A percentile compares a stretch with the other conserved stretches of the same genome.
Evolutionary conservation across 2,888 invertebrate genomes (phyloP).

Genomic region (Xanthostigma xanthostigma): DNA sequence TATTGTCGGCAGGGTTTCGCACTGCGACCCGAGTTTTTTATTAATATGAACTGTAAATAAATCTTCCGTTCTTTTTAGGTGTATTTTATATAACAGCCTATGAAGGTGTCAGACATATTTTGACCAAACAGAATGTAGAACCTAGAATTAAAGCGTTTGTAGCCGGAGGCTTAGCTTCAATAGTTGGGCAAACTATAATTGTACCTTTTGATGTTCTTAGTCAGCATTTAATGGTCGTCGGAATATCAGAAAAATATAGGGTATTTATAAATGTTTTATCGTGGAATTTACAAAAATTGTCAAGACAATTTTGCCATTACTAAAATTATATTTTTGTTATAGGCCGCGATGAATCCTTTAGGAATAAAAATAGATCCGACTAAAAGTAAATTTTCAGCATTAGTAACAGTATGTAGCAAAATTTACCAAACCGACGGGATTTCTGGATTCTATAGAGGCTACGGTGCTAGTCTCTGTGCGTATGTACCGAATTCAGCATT

Average conservation of each 20-base stretch:
- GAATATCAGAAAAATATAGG: conserved; percentile 28
- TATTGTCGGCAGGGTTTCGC: too few relatives aligned
- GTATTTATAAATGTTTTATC: conserved; percentile 11
- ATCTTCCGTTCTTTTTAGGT: conserved; percentile 35
- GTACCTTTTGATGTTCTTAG: conserved; percentile 95
- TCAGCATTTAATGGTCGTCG: conserved; percentile 92
- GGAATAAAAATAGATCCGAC: conserved; percentile 49
- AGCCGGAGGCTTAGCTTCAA: conserved; percentile 81
- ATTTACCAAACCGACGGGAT: conserved; percentile 73
- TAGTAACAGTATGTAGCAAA: conserved; percentile 56
- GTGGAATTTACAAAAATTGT: background rate
- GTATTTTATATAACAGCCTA: conserved; percentile 90
- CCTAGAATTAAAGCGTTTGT: conserved; percentile 61
- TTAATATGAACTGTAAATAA: too few relatives aligned
- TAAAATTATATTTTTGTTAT: background rate
- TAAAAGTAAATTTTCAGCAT: conserved; percentile 49
- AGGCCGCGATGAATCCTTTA: conserved; percentile 49
- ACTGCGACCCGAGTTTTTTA: too few relatives aligned
- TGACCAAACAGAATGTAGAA: conserved; percentile 50
- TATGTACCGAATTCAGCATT: conserved; percentile 95
- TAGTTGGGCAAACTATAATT: conserved; percentile 87
- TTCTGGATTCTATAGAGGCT: conserved; percentile 85
- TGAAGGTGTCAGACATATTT: conserved; percentile 72
- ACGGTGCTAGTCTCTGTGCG: conserved; percentile 77
- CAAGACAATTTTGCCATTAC: background rate